These are phyloP conservation scores for Eremophila alpestris DNA, from an alignment of 2,797 vertebrate genomes.

Conservation along the genomic window DNA sequence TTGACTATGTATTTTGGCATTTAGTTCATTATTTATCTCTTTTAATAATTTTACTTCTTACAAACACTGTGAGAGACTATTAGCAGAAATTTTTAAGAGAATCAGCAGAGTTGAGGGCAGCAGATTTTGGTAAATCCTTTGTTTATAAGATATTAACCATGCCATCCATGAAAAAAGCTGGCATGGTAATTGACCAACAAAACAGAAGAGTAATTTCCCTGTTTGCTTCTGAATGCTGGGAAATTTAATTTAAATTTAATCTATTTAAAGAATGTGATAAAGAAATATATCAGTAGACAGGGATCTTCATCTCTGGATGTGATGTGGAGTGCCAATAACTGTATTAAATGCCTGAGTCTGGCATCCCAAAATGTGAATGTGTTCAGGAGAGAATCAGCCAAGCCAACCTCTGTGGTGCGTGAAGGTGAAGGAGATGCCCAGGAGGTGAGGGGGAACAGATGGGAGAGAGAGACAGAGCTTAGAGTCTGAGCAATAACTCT, in stretches of 20 bases:
- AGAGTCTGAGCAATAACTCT: not conserved
- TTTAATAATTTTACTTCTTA: not conserved
- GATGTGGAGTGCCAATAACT: not conserved
- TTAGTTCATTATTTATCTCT: not conserved
- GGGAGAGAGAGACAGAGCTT: not conserved
- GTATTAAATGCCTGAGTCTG: slow-evolving; percentile 7
- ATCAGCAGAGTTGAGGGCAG: not conserved
- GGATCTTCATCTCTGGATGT: not conserved
- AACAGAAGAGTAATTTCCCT: slow-evolving; percentile 59
- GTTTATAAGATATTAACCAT: slow-evolving; percentile 13
- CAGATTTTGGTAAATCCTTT: not conserved
- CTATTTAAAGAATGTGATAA: not conserved
- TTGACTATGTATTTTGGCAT: not conserved
- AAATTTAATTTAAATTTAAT: slow-evolving; percentile 1
- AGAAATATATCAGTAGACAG: not conserved
- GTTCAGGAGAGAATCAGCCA: not conserved
- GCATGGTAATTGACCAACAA: slow-evolving; percentile 34
- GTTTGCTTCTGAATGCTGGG: slow-evolving; percentile 18
- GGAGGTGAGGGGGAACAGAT: slow-evolving; percentile 51
- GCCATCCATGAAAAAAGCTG: not conserved
- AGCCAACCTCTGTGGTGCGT: slow-evolving; percentile 45
- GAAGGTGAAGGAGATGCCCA: slow-evolving; percentile 56
- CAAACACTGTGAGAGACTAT: not conserved
- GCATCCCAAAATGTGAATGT: not conserved
- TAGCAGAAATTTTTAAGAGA: not conserved